Conservation (phyloP, 2,797 vertebrate species). For the Tamandua tetradactyla region DNA sequence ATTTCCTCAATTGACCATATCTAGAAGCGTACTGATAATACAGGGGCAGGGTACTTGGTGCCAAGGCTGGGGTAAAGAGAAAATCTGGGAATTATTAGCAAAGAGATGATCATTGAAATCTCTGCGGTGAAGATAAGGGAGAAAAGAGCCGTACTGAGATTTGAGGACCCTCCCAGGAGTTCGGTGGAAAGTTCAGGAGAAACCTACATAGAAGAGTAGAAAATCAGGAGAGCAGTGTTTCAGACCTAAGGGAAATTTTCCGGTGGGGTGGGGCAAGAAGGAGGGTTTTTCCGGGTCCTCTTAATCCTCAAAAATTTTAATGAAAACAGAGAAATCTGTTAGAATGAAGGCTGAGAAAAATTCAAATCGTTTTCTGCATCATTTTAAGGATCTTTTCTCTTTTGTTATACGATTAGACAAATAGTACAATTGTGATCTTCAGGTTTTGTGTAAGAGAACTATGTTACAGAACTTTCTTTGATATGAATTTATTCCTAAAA, state of each 20-base stretch:
- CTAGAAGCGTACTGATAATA: neutral
- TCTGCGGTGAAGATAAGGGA: neutral
- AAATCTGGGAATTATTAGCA: neutral
- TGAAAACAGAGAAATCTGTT: neutral
- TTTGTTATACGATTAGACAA: slow-evolving; percentile 55
- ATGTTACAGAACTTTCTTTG: neutral
- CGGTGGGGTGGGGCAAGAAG: rapidly evolving
- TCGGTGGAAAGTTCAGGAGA: neutral
- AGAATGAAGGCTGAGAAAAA: neutral
- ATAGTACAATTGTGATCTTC: neutral
- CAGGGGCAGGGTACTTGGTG: rapidly evolving
- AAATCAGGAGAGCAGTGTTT: neutral
- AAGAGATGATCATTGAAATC: neutral
- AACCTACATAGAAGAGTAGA: neutral
- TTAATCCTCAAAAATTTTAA: neutral
- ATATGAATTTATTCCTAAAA: slow-evolving; percentile 31
- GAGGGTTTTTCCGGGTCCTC: rapidly evolving
- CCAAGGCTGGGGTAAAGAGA: neutral
- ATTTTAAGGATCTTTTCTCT: slow-evolving; percentile 17
- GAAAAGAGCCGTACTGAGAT: neutral
- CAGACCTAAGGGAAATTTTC: neutral
- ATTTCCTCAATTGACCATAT: neutral
- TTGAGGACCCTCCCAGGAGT: neutral
- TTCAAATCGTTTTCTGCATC: neutral
- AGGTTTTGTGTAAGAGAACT: neutral